Base-by-base conservation (phyloP, 2,888 invertebrate species). In the Drosophila kuntzei region DNA sequence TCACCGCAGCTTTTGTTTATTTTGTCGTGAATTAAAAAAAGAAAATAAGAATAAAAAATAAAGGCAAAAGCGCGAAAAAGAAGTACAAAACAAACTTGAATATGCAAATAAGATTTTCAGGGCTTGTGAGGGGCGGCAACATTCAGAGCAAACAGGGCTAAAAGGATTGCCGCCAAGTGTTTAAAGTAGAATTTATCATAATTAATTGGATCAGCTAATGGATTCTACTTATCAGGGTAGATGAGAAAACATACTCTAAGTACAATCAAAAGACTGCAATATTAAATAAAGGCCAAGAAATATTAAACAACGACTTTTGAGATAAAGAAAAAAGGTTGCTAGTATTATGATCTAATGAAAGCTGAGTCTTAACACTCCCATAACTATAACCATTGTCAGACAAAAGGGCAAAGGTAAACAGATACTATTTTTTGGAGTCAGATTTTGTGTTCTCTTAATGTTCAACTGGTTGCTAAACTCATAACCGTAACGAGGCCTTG, bases 151-250 rank as follows among this genome's bases (percentile, higher is more conserved):
- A 71, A 71, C 54, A 71, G 54, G 46, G 67, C 63, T 67, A 71
- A 71, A 71, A 71, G 71, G 71, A 71, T 71, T 71, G 67, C 59
- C 41, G 51, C 27, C 58, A 62, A 68, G 67, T 71, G 67, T 68
- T 68, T 67, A 53, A 62, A 66, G 44, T 61, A 25, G 51, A 44
- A 51, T 66, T 66, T 61, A 57, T 54, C 36, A 64, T 69, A 69
- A 66, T 66, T 70, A 70, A 70, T 66, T 66, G 66, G 53, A 57
- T 63, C 54, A 32, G 44, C 51, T 36, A 62, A 66, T 53, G 47
- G 63, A 63, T 62, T 47, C 9, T 55, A 32, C 47, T 49, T 61
- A 61, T 54, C 54, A 41, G 29, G 32, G 8, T 25, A 25, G 16
- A 18, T 22, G 14, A 34, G n/a, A 18, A n/a, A 12, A n/a, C 39